Percentiles rank a stretch among this genome's conserved stretches.
Conservation (phyloP, 2,888 invertebrate species). For the Ophion ellenae region DNA sequence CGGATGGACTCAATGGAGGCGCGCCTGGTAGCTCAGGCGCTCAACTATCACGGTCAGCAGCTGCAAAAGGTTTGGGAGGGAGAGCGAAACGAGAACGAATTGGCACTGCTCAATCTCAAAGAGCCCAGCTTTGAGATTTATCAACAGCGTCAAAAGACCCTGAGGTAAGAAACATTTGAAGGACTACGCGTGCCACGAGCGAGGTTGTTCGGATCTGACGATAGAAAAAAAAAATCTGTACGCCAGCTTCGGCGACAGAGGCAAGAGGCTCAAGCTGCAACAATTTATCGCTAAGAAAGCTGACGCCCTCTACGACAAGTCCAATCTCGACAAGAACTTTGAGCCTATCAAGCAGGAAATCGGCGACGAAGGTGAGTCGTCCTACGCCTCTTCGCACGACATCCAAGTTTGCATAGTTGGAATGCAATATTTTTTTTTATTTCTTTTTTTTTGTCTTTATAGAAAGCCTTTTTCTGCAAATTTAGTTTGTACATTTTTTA, state of each 20-base stretch:
- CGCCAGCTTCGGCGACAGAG: constrained; percentile 90
- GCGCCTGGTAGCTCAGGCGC: constrained; percentile 88
- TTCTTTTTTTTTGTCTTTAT: too few species aligned
- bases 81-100: constrained; percentile 91
- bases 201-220: not conserved
- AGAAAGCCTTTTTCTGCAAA: too few species aligned
- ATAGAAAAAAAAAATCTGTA: not conserved
- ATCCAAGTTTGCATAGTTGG: not conserved
- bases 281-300: constrained; percentile 95
- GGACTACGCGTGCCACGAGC: too few species aligned
- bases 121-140: constrained; percentile 90
- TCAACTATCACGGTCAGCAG: constrained; percentile 95
- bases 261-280: constrained; percentile 92
- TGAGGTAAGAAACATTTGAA: constrained; percentile 84
- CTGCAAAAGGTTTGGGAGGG: constrained; percentile 95
- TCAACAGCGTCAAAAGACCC: constrained; percentile 91
- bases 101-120: constrained; percentile 87
- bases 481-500: too few species aligned
- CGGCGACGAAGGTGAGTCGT: constrained; percentile 86
- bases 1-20: constrained; percentile 85
- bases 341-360: constrained; percentile 81
- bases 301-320: constrained; percentile 88
- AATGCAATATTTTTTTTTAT: too few species aligned
- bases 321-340: constrained; percentile 79
- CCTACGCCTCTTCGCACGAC: not conserved